Conservation (phyloP, 2,888 invertebrate species). For the Metallyticus violacea region DNA sequence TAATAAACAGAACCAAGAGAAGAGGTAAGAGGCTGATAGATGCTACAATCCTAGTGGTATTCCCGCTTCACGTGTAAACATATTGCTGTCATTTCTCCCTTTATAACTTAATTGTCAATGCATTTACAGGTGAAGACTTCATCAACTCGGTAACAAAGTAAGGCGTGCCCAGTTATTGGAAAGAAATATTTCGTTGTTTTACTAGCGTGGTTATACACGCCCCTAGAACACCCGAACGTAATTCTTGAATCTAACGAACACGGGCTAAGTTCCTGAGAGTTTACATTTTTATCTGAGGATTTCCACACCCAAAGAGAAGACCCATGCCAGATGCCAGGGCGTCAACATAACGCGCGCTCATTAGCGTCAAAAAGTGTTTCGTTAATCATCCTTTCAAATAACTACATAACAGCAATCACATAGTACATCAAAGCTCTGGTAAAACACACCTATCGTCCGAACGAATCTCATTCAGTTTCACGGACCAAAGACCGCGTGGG, state of each 20-base stretch:
- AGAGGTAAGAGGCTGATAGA: no score
- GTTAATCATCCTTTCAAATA: neutral
- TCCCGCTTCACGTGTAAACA: no score
- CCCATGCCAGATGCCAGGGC: no score
- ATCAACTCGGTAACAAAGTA: no score
- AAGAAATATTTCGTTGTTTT: no score
- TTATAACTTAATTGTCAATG: no score
- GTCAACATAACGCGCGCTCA: neutral
- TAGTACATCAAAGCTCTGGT: neutral
- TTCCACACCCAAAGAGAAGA: neutral
- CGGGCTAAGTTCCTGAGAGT: neutral
- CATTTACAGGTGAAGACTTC: no score
- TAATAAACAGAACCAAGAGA: no score
- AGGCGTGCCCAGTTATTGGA: no score
- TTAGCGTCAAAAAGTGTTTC: neutral
- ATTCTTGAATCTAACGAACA: neutral
- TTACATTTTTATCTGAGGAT: neutral
- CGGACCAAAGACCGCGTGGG: neutral
- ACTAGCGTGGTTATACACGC: neutral
- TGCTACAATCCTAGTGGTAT: no score
- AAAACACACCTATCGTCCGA: neutral
- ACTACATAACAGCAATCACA: neutral
- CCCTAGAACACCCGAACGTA: neutral
- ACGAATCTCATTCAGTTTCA: neutral
- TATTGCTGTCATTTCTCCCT: no score